These are phyloP conservation scores for Cricetomys ansorgei DNA, from an alignment of 2,113 vertebrate genomes.

Conservation along the genomic window DNA sequence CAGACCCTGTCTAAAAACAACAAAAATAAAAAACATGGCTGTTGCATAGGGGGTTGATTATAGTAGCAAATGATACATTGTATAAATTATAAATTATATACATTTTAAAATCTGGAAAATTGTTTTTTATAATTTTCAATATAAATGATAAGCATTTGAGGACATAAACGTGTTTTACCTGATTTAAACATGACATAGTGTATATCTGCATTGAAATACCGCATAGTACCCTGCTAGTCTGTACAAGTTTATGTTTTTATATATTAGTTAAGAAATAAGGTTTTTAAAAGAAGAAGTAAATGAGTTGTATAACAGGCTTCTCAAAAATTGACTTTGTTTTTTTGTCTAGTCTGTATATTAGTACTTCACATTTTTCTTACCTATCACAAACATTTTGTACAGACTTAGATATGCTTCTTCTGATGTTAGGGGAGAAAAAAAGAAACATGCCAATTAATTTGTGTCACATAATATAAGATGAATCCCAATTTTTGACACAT, in stretches of 20 bases:
- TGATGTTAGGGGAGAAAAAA: background rate
- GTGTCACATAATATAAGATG: background rate
- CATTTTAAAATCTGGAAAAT: background rate
- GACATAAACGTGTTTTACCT: background rate
- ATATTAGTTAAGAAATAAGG: slow-evolving; percentile 6
- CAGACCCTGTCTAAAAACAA: background rate
- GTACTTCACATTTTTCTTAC: background rate
- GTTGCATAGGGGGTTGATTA: background rate
- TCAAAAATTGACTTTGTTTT: slow-evolving; percentile 15
- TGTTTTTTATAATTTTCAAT: background rate
- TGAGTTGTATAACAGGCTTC: background rate
- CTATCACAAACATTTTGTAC: slow-evolving; percentile 18
- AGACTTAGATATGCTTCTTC: background rate
- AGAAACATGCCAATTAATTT: slow-evolving; percentile 16
- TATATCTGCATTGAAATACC: background rate
- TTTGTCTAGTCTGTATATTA: background rate
- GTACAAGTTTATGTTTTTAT: background rate
- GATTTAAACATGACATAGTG: background rate
- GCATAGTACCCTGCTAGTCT: background rate
- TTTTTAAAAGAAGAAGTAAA: background rate
- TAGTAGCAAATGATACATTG: background rate
- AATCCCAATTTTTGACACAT: background rate
- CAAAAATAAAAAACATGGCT: background rate
- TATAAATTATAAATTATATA: no score
- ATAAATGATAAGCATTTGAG: background rate